Evolutionary conservation across 2,797 vertebrate genomes (phyloP), one percentile per base, ranked within the genome.

Genomic region (Rhadinocentrus ornatus): DNA sequence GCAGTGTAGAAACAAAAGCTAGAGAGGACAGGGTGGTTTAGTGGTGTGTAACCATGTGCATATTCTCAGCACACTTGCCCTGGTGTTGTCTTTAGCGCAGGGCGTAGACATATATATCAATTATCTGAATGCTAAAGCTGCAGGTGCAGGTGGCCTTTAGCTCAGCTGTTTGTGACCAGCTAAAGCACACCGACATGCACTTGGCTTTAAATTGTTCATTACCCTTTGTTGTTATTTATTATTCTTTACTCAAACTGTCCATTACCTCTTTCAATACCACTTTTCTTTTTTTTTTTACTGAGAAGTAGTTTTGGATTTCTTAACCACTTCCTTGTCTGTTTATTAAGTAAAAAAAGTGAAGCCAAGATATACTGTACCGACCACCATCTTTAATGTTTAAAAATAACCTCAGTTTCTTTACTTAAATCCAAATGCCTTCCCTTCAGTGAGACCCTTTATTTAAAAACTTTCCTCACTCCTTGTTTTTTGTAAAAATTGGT

Each of bases 1-100:
- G 69, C 74, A 76, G 78, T 68, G 57, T 60, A 62, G 11, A 66
- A 66, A 84, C 68, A 73, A 78, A 79, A 66, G 48, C 66, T 4
- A n/a, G 54, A 73, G 55, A 52, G 48, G 68, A 41, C 55, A 11
- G 37, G 7, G 20, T 26, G 24, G 24, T 6, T 65, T 31, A 52
- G 68, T 24, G 0, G 46, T 69, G 31, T 66, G 60, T 71, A 29
- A 67, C 15, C 29, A 6, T 60, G 37, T 54, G 37, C 20, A 32
- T 66, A 31, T 34, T 64, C 12, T 50, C n/a, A 66, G 61, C 15
- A 13, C 66, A 8, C 27, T 13, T 76, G 53, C 56, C 55, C 56
- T 57, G 62, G 50, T 67, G 34, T 52, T 58, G 34, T 73, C 55
- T 69, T 60, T n/a, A 24, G 18, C 27, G 13, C 35, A 56, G 4